Evolutionary conservation across 2,888 invertebrate genomes (phyloP).

Genomic region (Penaeus monodon): DNA sequence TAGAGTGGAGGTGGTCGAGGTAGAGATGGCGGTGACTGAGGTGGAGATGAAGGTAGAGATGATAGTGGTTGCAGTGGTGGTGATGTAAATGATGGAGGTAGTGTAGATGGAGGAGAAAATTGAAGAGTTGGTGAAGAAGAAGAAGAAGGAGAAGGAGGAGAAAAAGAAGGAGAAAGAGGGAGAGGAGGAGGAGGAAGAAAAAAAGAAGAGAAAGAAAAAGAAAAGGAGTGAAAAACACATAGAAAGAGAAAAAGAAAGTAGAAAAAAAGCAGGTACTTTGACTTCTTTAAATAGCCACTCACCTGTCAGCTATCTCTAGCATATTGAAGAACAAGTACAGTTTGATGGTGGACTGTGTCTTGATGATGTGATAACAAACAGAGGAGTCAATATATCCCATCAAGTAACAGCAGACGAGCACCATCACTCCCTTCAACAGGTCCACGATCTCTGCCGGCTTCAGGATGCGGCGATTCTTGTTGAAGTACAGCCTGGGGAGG

Average conservation of each 20-base stretch:
- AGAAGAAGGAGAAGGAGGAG: too few relatives aligned
- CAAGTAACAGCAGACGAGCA: slow-evolving; percentile 83
- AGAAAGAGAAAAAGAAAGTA: background rate
- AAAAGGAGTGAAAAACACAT: background rate
- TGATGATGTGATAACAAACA: slow-evolving; percentile 94
- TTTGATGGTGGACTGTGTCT: slow-evolving; percentile 98
- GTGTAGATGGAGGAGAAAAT: too few relatives aligned
- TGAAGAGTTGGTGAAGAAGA: too few relatives aligned
- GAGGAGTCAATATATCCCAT: slow-evolving; percentile 96
- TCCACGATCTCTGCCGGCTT: slow-evolving; percentile 96
- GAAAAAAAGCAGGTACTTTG: background rate
- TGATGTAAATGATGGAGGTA: too few relatives aligned
- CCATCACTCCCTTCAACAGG: slow-evolving; percentile 90
- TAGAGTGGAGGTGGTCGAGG: too few relatives aligned
- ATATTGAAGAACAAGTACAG: slow-evolving; percentile 99
- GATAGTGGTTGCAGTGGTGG: too few relatives aligned
- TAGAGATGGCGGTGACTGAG: too few relatives aligned
- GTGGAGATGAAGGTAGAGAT: too few relatives aligned
- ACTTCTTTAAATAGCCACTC: background rate
- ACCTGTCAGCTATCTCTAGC: slow-evolving; percentile 82
- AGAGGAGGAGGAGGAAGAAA: too few relatives aligned
- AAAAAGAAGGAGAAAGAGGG: too few relatives aligned
- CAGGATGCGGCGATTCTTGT: slow-evolving; percentile 73
- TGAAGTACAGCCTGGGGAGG: slow-evolving; percentile 66
- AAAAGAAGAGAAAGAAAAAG: too few relatives aligned